phyloP scores from a whole-genome alignment of 2,888 invertebrate genomes.

The Polyommatus icarus region DNA sequence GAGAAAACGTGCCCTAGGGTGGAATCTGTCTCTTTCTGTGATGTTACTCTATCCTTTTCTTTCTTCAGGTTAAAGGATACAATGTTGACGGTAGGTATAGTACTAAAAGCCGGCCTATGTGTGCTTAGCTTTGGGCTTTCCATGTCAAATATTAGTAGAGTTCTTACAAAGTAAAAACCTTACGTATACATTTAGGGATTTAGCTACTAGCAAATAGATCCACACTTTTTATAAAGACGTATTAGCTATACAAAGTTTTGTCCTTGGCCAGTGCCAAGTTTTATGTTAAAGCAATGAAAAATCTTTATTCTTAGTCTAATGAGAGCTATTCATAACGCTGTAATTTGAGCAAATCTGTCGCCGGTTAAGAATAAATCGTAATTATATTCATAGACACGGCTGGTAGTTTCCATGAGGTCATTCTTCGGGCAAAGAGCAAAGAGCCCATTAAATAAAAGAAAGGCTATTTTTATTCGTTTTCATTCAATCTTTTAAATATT shows the following conservation, averaged over 20 bases:
- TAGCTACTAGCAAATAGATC: not conserved
- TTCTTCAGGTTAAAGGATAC: not conserved
- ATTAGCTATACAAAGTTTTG: no score
- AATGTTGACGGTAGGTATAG: not conserved
- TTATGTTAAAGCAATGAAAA: not conserved
- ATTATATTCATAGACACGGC: not conserved
- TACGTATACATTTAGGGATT: not conserved
- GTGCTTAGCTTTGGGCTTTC: not conserved
- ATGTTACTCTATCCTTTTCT: not conserved
- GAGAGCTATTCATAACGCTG: not conserved
- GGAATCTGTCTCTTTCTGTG: not conserved
- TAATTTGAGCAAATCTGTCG: slow-evolving; percentile 11
- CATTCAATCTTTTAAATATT: not conserved
- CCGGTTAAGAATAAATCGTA: slow-evolving; percentile 1
- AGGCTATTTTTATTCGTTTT: not conserved
- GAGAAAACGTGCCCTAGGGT: not conserved
- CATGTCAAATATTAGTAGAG: not conserved
- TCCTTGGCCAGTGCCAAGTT: no score
- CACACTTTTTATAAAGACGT: no score
- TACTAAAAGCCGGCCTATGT: not conserved
- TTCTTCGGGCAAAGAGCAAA: slow-evolving; percentile 7
- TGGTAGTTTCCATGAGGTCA: not conserved
- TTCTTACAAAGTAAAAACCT: not conserved
- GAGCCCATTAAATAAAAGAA: not conserved
- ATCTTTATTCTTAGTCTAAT: not conserved